Base-by-base conservation (phyloP, 2,113 vertebrate genomes). In the Psilopsiagon aymara region DNA sequence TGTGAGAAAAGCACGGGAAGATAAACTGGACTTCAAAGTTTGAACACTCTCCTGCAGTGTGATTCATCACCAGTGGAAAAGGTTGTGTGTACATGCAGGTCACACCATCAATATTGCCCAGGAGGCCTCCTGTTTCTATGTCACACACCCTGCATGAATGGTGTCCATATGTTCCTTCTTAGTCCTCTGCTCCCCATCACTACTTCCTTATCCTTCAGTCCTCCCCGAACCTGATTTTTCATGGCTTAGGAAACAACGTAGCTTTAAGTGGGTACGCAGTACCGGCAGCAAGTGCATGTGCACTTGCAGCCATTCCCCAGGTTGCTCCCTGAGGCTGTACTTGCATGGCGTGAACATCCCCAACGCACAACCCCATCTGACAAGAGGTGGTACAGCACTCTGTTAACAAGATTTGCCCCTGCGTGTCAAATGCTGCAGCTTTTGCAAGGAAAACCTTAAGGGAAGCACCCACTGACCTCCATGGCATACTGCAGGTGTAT, bases 281-380 rank as follows among this genome's bases (percentile, higher is more conserved):
- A 62, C 24, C 49, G 29, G 33, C 43, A 87, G 74, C 29, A 53
- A 86, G 37, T 49, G 60, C 46, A 41, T 0, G 1, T 16, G 29
- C 44, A 13, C 2, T 1, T 16, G 10, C 43, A 69, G 47, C 49
- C 17, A n/a, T 0, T 83, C 52, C 49, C 62, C 75, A 76, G 57
- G 27, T 17, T 21, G 0, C 49, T 46, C 39, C 37, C 39, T 15
- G 13, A 24, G 46, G 51, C 64, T 85, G 53, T 35, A 41, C 52
- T n/a, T 13, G 19, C 53, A 31, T 0, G 2, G 12, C 27, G 19
- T 2, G 0, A 43, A 31, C 33, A 52, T 18, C 10, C 4, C 17
- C 14, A 44, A 2, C 0, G 0, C 31, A 39, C 17, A 41, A 46
- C 6, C 29, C 20, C 0, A 0, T 24, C 47, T 47, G 8, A 7